These are phyloP conservation scores for Mixornis gularis DNA, from an alignment of 2,113 vertebrate species.

Conservation along the genomic window DNA sequence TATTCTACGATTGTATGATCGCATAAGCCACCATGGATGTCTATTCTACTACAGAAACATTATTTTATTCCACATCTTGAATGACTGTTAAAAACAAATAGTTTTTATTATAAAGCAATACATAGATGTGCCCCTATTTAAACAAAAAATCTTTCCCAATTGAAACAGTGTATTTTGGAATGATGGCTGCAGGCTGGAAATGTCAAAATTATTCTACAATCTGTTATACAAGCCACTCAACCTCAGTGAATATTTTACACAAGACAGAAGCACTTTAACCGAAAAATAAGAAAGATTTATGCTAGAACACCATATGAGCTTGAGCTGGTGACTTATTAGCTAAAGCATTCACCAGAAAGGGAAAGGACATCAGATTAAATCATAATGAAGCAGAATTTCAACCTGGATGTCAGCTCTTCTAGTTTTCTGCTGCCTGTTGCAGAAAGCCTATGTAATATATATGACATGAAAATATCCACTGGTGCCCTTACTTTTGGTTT, in stretches of 20 bases:
- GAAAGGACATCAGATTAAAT: constrained; percentile 1
- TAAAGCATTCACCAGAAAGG: constrained; percentile 7
- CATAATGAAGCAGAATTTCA: not conserved
- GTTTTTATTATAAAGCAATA: not conserved
- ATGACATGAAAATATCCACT: not conserved
- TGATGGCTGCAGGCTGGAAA: not conserved
- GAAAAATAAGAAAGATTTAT: constrained; percentile 37
- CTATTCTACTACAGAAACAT: not conserved
- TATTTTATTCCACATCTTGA: not conserved
- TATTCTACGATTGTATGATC: not conserved
- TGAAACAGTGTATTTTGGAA: not conserved
- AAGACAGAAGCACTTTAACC: not conserved
- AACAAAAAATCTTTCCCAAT: not conserved
- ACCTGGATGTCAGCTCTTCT: not conserved
- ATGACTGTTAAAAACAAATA: not conserved
- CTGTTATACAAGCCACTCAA: constrained; percentile 15
- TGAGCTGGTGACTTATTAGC: constrained; percentile 19
- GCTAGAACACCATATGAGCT: not conserved
- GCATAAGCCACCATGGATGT: not conserved
- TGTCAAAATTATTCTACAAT: not conserved
- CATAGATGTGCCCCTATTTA: not conserved
- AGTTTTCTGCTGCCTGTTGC: not conserved
- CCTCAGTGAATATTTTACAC: constrained; percentile 24
- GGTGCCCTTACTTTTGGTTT: not conserved
- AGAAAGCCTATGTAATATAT: not conserved